phyloP scores from a whole-genome alignment of 1,140 invertebrate genomes.

The Hycleus cichorii region DNA sequence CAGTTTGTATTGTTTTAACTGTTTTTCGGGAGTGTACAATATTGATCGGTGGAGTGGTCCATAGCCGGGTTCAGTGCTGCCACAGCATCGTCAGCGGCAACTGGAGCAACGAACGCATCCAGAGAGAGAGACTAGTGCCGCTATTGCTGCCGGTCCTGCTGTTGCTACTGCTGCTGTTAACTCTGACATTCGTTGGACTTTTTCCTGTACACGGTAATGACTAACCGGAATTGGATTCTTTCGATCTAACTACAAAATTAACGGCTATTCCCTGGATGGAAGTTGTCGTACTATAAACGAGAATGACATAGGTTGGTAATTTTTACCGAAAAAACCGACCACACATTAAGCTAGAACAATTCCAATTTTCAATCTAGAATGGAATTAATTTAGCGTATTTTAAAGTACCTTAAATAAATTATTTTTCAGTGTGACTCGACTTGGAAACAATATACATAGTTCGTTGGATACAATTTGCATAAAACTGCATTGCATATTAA shows the following conservation, averaged over 20 bases:
- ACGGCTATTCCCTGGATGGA: neutral
- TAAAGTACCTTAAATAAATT: neutral
- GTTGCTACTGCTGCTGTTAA: neutral
- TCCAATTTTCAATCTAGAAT: too few species aligned
- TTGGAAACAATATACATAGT: neutral
- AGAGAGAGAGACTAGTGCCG: too few species aligned
- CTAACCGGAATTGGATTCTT: constrained; percentile 6
- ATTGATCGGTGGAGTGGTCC: constrained; percentile 18
- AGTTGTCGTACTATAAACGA: neutral
- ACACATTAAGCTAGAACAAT: too few species aligned
- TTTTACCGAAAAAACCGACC: neutral
- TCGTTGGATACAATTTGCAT: neutral
- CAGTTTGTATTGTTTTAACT: constrained; percentile 16
- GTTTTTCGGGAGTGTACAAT: constrained; percentile 21
- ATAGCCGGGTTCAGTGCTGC: constrained; percentile 18
- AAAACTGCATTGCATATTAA: constrained; percentile 1
- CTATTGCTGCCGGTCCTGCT: too few species aligned
- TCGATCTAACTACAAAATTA: constrained; percentile 9
- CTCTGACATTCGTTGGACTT: neutral
- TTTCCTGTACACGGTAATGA: constrained; percentile 2
- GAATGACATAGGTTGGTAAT: neutral
- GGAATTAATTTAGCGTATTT: too few species aligned
- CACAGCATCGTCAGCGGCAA: constrained; percentile 20
- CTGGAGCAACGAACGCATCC: constrained; percentile 1
- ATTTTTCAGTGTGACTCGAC: neutral